phyloP scores from a whole-genome alignment of 2,113 vertebrate genomes.

The Galeopterus variegatus region DNA sequence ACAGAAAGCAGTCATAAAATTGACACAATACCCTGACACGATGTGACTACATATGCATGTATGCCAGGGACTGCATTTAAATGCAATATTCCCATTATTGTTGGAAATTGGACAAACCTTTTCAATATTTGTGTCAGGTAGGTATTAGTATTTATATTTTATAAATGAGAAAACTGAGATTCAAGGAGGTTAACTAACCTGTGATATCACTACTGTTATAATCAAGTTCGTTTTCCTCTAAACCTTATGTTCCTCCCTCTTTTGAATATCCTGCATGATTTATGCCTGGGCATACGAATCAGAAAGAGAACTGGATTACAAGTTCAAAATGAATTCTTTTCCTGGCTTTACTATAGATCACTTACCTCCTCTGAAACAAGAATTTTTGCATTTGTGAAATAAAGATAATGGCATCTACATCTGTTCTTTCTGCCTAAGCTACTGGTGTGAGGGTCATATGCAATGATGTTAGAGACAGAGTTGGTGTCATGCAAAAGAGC shows the following conservation, averaged over 20 bases:
- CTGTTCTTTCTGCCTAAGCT: not conserved
- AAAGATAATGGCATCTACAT: not conserved
- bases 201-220: not conserved
- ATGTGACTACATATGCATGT: no score
- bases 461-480: not conserved
- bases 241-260: not conserved
- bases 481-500: not conserved
- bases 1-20: not conserved
- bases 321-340: not conserved
- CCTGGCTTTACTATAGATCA: not conserved
- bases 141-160: not conserved
- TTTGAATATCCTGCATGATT: not conserved
- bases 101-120: not conserved
- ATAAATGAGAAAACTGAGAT: not conserved
- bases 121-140: not conserved
- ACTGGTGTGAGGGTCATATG: no score
- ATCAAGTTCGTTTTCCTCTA: not conserved
- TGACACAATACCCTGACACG: not conserved
- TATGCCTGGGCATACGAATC: not conserved
- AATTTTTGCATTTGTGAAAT: not conserved
- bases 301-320: not conserved
- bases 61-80: not conserved
- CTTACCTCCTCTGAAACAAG: not conserved
- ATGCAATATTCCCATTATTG: not conserved
- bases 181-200: constrained; percentile 24